Conservation (phyloP, 2,797 vertebrate genomes). For the Cuculus canorus region DNA sequence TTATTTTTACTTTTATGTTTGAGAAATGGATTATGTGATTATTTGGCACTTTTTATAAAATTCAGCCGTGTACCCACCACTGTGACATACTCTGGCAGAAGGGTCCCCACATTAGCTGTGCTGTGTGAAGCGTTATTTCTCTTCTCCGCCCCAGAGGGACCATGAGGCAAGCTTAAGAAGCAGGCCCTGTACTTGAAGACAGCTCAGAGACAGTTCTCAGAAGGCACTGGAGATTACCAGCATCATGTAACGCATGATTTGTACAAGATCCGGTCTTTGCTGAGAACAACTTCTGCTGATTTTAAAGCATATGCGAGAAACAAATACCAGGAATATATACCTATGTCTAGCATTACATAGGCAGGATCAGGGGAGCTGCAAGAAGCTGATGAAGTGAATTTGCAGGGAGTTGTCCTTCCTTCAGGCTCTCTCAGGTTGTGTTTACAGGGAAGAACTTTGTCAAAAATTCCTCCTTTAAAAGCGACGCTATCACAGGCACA, state of each 20-base stretch:
- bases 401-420: not conserved
- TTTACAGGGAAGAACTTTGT: not conserved
- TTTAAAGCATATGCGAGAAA: not conserved
- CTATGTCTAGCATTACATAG: not conserved
- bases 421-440: not conserved
- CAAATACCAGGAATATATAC: not conserved
- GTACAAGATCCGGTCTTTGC: not conserved
- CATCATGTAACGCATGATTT: not conserved
- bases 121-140: not conserved
- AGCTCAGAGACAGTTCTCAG: not conserved
- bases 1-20: not conserved
- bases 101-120: not conserved
- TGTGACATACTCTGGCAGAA: not conserved
- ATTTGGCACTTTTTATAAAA: not conserved
- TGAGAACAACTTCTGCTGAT: not conserved
- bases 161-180: not conserved
- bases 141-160: not conserved
- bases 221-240: not conserved
- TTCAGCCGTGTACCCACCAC: accelerated
- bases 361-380: not conserved
- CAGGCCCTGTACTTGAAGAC: not conserved
- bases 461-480: not conserved
- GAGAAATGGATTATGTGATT: not conserved
- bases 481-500: not conserved
- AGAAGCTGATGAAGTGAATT: not conserved